phyloP scores from a whole-genome alignment of 1,140 invertebrate species.

The Drosophila pseudoobscura region DNA sequence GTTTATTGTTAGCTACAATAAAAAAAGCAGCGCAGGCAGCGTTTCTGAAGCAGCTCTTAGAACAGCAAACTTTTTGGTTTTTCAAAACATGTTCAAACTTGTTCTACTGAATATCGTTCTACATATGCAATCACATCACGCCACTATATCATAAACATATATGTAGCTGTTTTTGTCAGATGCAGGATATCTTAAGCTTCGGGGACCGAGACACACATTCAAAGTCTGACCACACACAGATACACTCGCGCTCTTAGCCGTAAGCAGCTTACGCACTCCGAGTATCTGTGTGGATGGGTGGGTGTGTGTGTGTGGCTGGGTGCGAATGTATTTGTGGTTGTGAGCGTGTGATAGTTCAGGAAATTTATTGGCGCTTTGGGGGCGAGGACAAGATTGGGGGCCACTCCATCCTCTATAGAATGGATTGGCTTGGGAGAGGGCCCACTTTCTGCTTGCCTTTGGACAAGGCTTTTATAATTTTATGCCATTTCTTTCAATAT shows the following conservation, averaged over 20 bases:
- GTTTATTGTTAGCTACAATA: no score
- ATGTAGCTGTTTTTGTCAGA: no score
- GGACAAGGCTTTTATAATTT: constrained; percentile 76
- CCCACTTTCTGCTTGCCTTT: no score
- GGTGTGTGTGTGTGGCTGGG: constrained; percentile 26
- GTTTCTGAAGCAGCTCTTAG: no score
- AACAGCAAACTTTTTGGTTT: no score
- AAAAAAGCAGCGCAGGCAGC: no score
- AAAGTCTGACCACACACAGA: constrained; percentile 62
- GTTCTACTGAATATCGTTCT: no score
- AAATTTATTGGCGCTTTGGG: constrained; percentile 78
- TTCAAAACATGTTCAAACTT: no score
- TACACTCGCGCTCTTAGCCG: constrained; percentile 25
- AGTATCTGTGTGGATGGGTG: constrained; percentile 26
- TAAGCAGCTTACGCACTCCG: constrained; percentile 71
- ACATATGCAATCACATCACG: no score
- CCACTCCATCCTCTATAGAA: neutral
- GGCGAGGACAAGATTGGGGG: constrained; percentile 13
- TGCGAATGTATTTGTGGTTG: constrained; percentile 22
- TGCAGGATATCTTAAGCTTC: no score
- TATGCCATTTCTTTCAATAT: constrained; percentile 81
- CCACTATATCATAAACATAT: no score
- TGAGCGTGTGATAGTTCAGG: constrained; percentile 73
- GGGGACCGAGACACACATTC: constrained; percentile 31
- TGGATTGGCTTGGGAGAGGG: neutral